phyloP scores from a whole-genome alignment of 2,113 vertebrate species.

The Oxyruncus cristatus region DNA sequence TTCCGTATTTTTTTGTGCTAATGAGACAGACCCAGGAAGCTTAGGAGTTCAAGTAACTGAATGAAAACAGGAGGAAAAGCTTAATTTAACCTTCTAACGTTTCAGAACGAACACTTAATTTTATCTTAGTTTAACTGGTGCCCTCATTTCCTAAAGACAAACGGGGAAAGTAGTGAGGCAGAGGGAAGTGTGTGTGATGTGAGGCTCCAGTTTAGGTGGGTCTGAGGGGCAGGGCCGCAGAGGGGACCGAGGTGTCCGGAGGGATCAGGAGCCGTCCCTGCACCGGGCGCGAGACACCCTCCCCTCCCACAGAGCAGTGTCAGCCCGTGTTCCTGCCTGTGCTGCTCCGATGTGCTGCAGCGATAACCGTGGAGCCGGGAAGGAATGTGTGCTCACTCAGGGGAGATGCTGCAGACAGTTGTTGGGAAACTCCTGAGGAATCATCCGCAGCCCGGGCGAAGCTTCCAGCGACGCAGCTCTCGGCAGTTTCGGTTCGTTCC shows the following conservation, averaged over 20 bases:
- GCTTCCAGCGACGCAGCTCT: conserved; percentile 5
- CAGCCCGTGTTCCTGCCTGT: not conserved
- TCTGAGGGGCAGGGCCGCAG: not conserved
- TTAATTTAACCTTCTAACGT: not conserved
- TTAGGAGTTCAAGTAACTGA: not conserved
- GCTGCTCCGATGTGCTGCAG: not conserved
- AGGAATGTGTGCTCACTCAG: not conserved
- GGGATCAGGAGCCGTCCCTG: not conserved
- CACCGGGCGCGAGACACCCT: not conserved
- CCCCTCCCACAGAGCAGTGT: not conserved
- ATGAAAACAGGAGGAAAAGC: not conserved
- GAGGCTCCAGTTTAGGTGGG: not conserved
- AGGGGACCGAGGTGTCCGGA: rapidly evolving
- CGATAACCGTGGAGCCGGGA: not conserved
- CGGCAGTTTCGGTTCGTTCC: conserved; percentile 36
- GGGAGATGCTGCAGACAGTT: not conserved
- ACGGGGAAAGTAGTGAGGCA: not conserved
- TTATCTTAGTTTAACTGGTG: not conserved
- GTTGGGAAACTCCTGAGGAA: conserved; percentile 38
- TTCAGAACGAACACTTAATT: not conserved
- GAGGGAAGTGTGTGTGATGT: rapidly evolving
- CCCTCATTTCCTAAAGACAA: not conserved
- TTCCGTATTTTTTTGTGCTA: not conserved
- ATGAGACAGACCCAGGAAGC: not conserved
- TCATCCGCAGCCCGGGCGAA: not conserved